Evolutionary conservation across 2,888 invertebrate species (phyloP).

Genomic region (Apodemia hepburni): DNA sequence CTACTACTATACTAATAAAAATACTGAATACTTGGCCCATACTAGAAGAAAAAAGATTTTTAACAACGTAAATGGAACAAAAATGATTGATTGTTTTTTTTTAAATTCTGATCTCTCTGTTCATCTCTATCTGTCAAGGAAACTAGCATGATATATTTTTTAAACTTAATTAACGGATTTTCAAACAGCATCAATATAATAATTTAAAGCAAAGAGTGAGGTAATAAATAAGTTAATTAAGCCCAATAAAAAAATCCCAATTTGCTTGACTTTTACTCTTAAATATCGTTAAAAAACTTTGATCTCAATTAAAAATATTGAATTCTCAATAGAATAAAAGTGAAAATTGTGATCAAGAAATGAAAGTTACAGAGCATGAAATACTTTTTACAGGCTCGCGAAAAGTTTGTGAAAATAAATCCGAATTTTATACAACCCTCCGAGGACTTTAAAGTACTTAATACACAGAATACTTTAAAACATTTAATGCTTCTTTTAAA

Average conservation of each 20-base stretch:
- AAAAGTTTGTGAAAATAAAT: conserved; percentile 5
- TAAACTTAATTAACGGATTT: too few relatives aligned
- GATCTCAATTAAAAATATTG: conserved; percentile 12
- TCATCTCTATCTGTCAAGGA: too few relatives aligned
- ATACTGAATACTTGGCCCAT: too few relatives aligned
- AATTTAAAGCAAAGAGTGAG: too few relatives aligned
- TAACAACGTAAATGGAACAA: too few relatives aligned
- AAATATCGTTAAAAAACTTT: not conserved
- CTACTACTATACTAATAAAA: too few relatives aligned
- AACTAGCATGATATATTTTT: too few relatives aligned
- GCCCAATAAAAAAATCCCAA: not conserved
- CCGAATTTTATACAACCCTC: conserved; percentile 8
- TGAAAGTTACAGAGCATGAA: conserved; percentile 9
- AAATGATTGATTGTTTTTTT: too few relatives aligned
- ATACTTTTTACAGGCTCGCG: not conserved
- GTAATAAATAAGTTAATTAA: not conserved
- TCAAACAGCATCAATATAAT: too few relatives aligned
- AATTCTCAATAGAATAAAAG: not conserved
- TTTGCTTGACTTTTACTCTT: not conserved
- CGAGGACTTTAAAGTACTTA: not conserved
- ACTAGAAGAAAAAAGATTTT: too few relatives aligned
- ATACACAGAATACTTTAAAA: not conserved
- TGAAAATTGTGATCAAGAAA: conserved; percentile 9
- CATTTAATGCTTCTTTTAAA: not conserved
- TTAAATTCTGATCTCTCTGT: too few relatives aligned